Percentiles rank a stretch among this genome's conserved stretches.
phyloP scores from a whole-genome alignment of 2,888 invertebrate genomes.

The Ormyrus labotus region DNA sequence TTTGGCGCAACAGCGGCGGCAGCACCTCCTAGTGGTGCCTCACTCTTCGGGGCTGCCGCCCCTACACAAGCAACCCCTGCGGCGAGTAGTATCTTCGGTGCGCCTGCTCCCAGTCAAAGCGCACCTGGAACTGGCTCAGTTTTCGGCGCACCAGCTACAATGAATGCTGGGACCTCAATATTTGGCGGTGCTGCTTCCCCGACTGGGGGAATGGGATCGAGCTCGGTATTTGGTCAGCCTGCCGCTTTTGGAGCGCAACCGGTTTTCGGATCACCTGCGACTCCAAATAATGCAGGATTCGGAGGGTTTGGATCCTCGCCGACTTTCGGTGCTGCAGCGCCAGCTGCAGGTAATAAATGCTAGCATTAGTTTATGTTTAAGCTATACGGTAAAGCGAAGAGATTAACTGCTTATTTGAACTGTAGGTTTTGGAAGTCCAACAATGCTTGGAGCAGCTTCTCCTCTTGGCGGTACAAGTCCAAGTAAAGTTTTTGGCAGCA shows the following conservation, averaged over 20 bases:
- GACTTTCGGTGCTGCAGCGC: constrained; percentile 63
- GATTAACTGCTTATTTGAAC: constrained; percentile 25
- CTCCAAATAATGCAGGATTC: constrained; percentile 61
- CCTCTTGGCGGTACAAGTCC: constrained; percentile 63
- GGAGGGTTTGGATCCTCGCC: constrained; percentile 65
- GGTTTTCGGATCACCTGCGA: constrained; percentile 64
- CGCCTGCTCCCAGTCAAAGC: constrained; percentile 15
- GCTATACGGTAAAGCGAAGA: too few species aligned
- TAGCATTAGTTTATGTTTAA: neutral
- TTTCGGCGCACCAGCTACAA: constrained; percentile 45
- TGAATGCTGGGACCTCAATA: constrained; percentile 45
- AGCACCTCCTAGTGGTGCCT: neutral
- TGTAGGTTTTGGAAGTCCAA: constrained; percentile 68
- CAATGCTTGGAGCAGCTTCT: constrained; percentile 64
- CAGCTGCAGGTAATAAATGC: constrained; percentile 60
- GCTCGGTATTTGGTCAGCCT: constrained; percentile 65
- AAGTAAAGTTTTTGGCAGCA: constrained; percentile 69
- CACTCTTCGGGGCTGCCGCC: constrained; percentile 26
- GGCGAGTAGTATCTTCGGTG: constrained; percentile 34
- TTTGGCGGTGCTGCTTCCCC: constrained; percentile 57
- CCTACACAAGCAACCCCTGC: constrained; percentile 20
- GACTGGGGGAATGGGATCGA: constrained; percentile 40
- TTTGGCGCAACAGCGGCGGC: constrained; percentile 30
- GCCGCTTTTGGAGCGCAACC: constrained; percentile 68
- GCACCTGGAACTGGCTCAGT: constrained; percentile 32